Conservation (phyloP, 2,888 invertebrate species). For the Portevinia maculata region DNA sequence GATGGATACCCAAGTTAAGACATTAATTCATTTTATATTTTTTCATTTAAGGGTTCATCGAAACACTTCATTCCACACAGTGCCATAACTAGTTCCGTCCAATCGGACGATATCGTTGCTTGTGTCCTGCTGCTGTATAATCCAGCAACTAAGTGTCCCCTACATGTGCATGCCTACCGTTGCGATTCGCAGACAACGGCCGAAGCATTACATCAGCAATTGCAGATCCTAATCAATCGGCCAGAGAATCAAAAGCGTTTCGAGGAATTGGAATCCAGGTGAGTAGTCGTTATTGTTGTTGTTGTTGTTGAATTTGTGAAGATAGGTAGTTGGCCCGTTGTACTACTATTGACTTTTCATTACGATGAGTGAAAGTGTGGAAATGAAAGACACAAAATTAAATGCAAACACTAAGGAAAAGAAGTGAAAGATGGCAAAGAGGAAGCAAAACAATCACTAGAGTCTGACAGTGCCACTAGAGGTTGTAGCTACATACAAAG, state of each 20-base stretch:
- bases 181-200: constrained; percentile 98
- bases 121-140: constrained; percentile 96
- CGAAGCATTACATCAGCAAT: constrained; percentile 91
- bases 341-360: constrained; percentile 1
- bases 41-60: constrained; percentile 84
- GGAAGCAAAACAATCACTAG: constrained; percentile 54
- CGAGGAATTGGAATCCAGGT: constrained; percentile 88
- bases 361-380: constrained; percentile 69
- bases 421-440: constrained; percentile 27
- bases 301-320: neutral
- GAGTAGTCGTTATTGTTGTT: constrained; percentile 76
- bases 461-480: neutral
- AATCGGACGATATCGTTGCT: constrained; percentile 96
- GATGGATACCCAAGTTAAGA: neutral
- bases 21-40: neutral
- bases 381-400: constrained; percentile 10
- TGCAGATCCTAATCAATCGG: constrained; percentile 91
- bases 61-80: constrained; percentile 97
- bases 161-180: constrained; percentile 97
- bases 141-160: constrained; percentile 95
- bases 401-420: constrained; percentile 45
- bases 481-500: neutral
- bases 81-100: constrained; percentile 95
- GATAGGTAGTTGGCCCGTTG: constrained; percentile 6
- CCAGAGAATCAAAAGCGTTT: constrained; percentile 94